Conservation (phyloP, 2,113 vertebrate genomes). For the Pomatostomus ruficeps region DNA sequence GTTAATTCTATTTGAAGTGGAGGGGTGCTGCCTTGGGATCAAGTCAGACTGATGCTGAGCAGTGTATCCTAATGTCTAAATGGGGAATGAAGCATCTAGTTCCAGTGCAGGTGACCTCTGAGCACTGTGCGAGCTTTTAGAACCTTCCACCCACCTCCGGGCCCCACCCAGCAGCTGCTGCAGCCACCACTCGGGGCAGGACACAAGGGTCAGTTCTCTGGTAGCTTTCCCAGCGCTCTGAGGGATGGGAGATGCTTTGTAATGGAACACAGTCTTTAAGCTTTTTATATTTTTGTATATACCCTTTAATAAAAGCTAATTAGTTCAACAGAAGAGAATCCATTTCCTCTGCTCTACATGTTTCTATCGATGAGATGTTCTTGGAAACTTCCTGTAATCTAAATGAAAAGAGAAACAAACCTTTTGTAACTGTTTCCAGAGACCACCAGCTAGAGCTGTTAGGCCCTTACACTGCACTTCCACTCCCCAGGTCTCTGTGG, state of each 20-base stretch:
- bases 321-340: conserved; percentile 6
- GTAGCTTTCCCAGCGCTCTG: not conserved
- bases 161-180: conserved; percentile 24
- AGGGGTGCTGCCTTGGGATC: conserved; percentile 61
- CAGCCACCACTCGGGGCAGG: not conserved
- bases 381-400: not conserved
- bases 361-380: not conserved
- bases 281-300: conserved; percentile 59
- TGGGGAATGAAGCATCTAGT: conserved; percentile 46
- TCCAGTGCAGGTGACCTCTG: conserved; percentile 8
- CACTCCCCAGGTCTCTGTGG: not conserved
- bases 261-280: conserved; percentile 26
- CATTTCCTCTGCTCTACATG: not conserved
- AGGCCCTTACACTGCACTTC: not conserved
- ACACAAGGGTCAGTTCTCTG: not conserved
- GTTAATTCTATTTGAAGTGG: conserved; percentile 61
- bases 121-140: conserved; percentile 18
- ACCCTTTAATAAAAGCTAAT: conserved; percentile 42
- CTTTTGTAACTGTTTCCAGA: conserved; percentile 36
- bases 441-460: not conserved
- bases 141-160: not conserved
- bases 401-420: not conserved
- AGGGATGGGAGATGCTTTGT: conserved; percentile 25
- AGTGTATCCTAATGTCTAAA: conserved; percentile 60
- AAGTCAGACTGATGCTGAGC: conserved; percentile 59